phyloP scores from a whole-genome alignment of 30 jellyfish, hydroid and myxozoan genomes.

The Sanderia malayensis region DNA sequence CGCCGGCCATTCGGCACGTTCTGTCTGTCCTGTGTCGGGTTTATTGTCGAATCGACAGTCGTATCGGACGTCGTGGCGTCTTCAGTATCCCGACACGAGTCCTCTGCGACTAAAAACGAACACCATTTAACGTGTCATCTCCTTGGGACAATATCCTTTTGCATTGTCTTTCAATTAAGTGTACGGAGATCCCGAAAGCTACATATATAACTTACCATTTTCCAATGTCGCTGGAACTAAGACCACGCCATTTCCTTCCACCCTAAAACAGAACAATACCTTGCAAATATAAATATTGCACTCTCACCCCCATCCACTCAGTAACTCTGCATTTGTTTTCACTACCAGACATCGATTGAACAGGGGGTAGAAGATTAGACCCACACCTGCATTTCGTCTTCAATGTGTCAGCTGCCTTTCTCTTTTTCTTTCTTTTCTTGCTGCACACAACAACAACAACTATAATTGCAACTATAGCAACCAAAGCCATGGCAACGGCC shows the following conservation, averaged over 20 bases:
- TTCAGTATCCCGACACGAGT: slow-evolving; percentile 34
- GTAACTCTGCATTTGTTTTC: too few species aligned
- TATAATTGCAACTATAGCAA: slow-evolving; percentile 49
- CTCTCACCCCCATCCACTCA: too few species aligned
- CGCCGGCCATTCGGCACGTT: neutral
- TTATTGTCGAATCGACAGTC: slow-evolving; percentile 43
- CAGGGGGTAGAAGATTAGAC: too few species aligned
- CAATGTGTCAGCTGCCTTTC: slow-evolving; percentile 15
- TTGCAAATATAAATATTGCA: too few species aligned
- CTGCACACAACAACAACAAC: slow-evolving; percentile 57
- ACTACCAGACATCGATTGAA: too few species aligned
- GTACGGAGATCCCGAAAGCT: too few species aligned
- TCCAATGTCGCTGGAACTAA: slow-evolving; percentile 33
- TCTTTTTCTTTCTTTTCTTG: slow-evolving; percentile 24
- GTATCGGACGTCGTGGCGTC: slow-evolving; percentile 56
- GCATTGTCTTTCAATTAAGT: too few species aligned
- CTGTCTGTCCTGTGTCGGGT: neutral
- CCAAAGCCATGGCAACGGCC: slow-evolving; percentile 56
- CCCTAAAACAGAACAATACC: slow-evolving; percentile 7
- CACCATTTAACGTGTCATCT: too few species aligned
- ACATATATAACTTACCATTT: slow-evolving; percentile 32
- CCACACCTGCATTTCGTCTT: slow-evolving; percentile 30
- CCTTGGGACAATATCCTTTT: too few species aligned
- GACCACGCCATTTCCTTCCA: slow-evolving; percentile 36
- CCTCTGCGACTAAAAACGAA: slow-evolving; percentile 20